phyloP scores from a whole-genome alignment of 1,140 invertebrate genomes.

The Andricus grossulariae region DNA sequence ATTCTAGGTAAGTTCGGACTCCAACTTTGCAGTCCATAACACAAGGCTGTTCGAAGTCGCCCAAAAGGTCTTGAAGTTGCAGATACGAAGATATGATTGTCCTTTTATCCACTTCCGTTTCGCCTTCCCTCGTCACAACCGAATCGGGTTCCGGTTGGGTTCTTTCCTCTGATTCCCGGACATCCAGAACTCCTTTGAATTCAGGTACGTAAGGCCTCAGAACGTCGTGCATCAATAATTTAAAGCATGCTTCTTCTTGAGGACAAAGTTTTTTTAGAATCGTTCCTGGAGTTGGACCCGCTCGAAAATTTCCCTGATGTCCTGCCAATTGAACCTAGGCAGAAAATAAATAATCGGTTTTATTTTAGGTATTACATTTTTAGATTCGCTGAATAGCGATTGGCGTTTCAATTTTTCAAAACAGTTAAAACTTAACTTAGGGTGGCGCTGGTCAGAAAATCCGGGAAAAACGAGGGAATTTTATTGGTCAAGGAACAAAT shows the following conservation, averaged over 20 bases:
- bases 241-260: conserved; percentile 92
- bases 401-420: background rate
- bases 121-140: conserved; percentile 44
- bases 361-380: background rate
- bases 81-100: conserved; percentile 79
- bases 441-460: too few species aligned
- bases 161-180: conserved; percentile 62
- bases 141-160: conserved; percentile 37
- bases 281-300: conserved; percentile 92
- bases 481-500: too few species aligned
- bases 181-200: conserved; percentile 83
- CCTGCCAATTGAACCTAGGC: conserved; percentile 89
- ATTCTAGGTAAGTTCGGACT: conserved; percentile 94
- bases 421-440: too few species aligned
- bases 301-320: conserved; percentile 95
- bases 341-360: conserved; percentile 7
- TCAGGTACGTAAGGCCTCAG: conserved; percentile 92
- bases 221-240: conserved; percentile 90
- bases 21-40: conserved; percentile 99
- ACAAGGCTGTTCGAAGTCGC: conserved; percentile 92
- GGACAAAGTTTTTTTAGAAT: conserved; percentile 94
- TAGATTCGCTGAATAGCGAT: background rate
- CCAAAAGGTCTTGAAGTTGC: conserved; percentile 94
- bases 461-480: too few species aligned
- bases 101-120: conserved; percentile 46